phyloP scores from a whole-genome alignment of 2,797 vertebrate genomes.

The Philypnodon macrostomus region DNA sequence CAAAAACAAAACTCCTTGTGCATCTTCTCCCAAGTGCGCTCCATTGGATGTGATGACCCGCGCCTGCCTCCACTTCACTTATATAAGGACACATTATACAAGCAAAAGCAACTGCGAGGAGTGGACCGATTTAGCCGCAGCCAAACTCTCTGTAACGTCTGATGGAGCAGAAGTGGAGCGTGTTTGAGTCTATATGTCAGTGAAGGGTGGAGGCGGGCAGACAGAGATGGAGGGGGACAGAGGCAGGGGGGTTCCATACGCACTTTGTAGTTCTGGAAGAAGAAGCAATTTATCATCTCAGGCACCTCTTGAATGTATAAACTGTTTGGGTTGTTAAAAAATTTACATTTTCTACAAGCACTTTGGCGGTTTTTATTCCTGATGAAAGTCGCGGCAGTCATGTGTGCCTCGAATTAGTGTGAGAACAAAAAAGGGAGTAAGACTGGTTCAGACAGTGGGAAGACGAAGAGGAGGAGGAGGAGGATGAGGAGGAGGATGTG shows the following conservation, averaged over 20 bases:
- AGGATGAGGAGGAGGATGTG: constrained; percentile 31
- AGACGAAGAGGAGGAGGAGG: constrained; percentile 20
- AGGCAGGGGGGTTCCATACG: constrained; percentile 30
- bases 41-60: constrained; percentile 52
- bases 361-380: constrained; percentile 38
- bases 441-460: constrained; percentile 26
- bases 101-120: constrained; percentile 44
- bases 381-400: constrained; percentile 48
- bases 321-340: constrained; percentile 47
- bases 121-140: constrained; percentile 57
- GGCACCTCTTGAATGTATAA: constrained; percentile 27
- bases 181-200: constrained; percentile 53
- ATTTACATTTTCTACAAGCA: constrained; percentile 53
- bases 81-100: constrained; percentile 73
- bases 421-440: constrained; percentile 45
- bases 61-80: constrained; percentile 62
- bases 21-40: constrained; percentile 30
- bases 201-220: constrained; percentile 30
- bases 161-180: constrained; percentile 47
- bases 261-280: constrained; percentile 29
- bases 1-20: constrained; percentile 33
- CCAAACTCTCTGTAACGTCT: constrained; percentile 45
- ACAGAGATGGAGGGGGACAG: constrained; percentile 10
- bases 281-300: constrained; percentile 58
- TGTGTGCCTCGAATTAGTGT: constrained; percentile 50